phyloP scores from a whole-genome alignment of 2,888 invertebrate species.

The Pachymerium ferrugineum region DNA sequence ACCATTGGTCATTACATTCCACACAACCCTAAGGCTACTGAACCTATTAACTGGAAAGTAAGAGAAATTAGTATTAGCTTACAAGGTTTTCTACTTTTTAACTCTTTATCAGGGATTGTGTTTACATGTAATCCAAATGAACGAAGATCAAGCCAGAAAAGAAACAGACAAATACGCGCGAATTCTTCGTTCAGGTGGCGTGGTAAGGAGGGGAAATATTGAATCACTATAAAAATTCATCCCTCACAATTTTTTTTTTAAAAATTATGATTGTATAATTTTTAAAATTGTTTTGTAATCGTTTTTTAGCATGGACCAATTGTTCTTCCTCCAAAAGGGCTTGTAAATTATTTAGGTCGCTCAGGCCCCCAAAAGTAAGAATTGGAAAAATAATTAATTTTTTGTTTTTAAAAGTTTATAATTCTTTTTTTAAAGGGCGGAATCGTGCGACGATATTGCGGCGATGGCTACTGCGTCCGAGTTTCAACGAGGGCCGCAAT shows the following conservation, averaged over 20 bases:
- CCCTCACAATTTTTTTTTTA: too few species aligned
- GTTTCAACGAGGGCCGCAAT: neutral
- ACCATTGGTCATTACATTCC: conserved; percentile 25
- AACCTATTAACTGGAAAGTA: conserved; percentile 27
- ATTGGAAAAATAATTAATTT: neutral
- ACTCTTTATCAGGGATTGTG: conserved; percentile 14
- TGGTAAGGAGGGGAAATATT: too few species aligned
- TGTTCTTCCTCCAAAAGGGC: neutral
- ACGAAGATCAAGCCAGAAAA: neutral
- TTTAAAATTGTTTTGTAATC: neutral
- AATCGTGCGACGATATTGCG: neutral
- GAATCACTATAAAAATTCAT: too few species aligned
- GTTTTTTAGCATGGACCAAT: neutral
- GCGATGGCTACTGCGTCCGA: neutral
- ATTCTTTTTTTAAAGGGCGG: neutral
- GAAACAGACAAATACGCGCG: conserved; percentile 1
- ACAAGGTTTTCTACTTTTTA: too few species aligned
- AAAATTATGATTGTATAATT: too few species aligned
- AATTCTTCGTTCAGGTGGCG: neutral
- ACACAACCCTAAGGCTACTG: neutral
- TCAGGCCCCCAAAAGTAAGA: neutral
- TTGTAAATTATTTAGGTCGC: neutral
- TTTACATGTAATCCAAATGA: neutral
- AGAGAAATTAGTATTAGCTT: too few species aligned
- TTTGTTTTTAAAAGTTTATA: neutral